phyloP scores from a whole-genome alignment of 2,797 vertebrate genomes.

The Hapalemur alaotrensis region DNA sequence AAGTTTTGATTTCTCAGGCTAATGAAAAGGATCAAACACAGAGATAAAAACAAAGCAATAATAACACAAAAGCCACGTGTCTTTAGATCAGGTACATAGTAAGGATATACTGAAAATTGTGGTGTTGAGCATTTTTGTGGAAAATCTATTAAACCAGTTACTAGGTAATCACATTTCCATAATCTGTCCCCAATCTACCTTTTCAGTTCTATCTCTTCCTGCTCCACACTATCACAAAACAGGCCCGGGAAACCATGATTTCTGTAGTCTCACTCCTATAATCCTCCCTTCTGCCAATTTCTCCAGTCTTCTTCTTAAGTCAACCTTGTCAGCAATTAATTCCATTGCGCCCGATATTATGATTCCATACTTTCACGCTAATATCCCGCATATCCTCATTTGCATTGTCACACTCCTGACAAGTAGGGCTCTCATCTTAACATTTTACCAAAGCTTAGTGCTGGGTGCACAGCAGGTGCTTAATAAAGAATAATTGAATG shows the following conservation, averaged over 20 bases:
- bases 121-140: neutral
- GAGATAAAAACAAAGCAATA: neutral
- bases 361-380: neutral
- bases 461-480: neutral
- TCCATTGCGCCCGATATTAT: neutral
- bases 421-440: neutral
- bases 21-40: neutral
- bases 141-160: neutral
- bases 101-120: neutral
- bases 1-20: neutral
- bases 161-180: neutral
- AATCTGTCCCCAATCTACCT: neutral
- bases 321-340: neutral
- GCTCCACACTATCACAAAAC: neutral
- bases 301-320: neutral
- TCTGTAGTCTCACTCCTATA: neutral
- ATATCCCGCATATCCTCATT: neutral
- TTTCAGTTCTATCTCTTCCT: neutral
- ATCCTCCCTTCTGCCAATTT: neutral
- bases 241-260: neutral
- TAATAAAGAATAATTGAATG: neutral
- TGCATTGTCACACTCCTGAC: neutral
- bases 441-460: neutral
- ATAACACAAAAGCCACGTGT: neutral
- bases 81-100: neutral